Evolutionary conservation across 2,888 invertebrate genomes (phyloP), one percentile per base, ranked within the genome.

Genomic region (Megastigmus dorsalis): DNA sequence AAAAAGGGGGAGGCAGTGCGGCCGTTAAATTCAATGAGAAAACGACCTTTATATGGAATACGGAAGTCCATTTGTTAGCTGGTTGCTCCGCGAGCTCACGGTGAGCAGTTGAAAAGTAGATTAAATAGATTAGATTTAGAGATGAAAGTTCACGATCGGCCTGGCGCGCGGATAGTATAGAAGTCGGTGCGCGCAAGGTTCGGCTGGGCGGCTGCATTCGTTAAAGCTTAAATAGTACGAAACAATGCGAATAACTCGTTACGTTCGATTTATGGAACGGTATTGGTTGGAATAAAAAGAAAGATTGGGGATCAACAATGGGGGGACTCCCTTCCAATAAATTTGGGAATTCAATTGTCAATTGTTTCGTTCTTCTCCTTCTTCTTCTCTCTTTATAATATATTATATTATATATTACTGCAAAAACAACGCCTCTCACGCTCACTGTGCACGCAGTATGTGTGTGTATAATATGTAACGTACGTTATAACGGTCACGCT

Each of bases 231-330:
- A 69, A 57, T 41, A 69, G 18, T 52, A 30, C 23, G 54, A 65
- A 69, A 74, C 74, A 74, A 74, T 74, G 54, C 62, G 62, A 57
- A 66, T 75, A 75, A 70, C 67, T 75, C 75, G 75, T 71, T 75
- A 75, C 38, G 38, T 55, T 57, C 50, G 60, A 70, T 67, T 71
- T 75, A 75, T 60, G 59, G 70, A 66, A 60, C 70, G 13, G 5
- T 45, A 38, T 38, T 10, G 45, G 36, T 36, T 36, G 52, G 30
- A 7, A 50, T n/a, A n/a, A 68, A 66, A 48, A 48, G 18, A 52
- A 43, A 43, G 10, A 30, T 15, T 9, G 18, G n/a, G 7, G 33
- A 38, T 60, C 65, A 45, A 74, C 74, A 74, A 65, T 70, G 54
- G 65, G 28, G n/a, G n/a, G n/a, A n/a, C 41, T 10, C 2, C 41